A percentile compares a stretch with the other conserved stretches of the same genome.
Conservation (phyloP, 2,797 vertebrate genomes). For the Sebastolobus altivelis region DNA sequence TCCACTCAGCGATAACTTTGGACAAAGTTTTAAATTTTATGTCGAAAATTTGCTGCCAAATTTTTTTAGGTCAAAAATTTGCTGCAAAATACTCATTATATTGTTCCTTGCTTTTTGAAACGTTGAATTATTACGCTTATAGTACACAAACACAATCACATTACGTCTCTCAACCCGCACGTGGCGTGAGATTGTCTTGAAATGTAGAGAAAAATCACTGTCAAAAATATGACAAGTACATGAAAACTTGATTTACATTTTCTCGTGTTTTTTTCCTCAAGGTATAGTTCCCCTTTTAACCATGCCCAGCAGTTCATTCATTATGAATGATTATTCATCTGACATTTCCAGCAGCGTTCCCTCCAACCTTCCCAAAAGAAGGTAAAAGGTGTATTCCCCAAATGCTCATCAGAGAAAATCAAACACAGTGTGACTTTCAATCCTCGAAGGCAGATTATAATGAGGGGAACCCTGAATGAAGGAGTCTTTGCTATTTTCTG, state of each 20-base stretch:
- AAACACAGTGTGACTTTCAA: conserved; percentile 56
- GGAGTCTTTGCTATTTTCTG: conserved; percentile 34
- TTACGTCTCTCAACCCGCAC: background rate
- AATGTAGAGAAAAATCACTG: conserved; percentile 1
- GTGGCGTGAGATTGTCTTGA: background rate
- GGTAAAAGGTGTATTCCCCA: conserved; percentile 60
- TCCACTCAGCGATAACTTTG: background rate
- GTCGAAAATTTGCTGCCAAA: background rate
- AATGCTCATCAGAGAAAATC: conserved; percentile 65
- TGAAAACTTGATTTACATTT: conserved; percentile 22
- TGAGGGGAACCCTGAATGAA: conserved; percentile 38
- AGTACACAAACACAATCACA: background rate
- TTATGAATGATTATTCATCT: conserved; percentile 50
- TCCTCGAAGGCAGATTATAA: conserved; percentile 66
- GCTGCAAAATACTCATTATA: no score
- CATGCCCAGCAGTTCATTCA: conserved; percentile 9
- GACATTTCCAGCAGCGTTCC: conserved; percentile 56
- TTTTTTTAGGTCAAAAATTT: no score
- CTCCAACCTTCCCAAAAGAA: conserved; percentile 31
- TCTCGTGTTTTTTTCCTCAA: conserved; percentile 2
- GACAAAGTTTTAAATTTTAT: background rate
- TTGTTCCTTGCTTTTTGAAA: background rate
- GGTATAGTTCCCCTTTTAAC: conserved; percentile 36
- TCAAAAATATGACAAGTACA: conserved; percentile 18
- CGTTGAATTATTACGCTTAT: background rate